Conservation (phyloP, 2,888 invertebrate genomes). For the Scaptomyza flava region DNA sequence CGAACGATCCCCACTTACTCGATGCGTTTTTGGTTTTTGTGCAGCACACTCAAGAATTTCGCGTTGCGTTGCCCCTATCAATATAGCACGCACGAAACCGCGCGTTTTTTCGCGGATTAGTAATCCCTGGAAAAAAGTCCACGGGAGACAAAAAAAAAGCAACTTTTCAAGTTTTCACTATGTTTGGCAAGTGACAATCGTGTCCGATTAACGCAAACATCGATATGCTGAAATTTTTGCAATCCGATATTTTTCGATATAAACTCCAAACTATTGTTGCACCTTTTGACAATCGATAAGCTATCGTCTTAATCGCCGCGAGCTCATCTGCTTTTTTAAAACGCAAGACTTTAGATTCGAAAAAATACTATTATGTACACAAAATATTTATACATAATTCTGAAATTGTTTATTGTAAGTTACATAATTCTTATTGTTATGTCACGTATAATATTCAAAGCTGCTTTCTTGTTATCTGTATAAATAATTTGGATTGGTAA, state of each 20-base stretch:
- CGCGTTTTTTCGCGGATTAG: conserved; percentile 65
- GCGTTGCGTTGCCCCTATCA: conserved; percentile 25
- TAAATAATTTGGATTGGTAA: conserved; percentile 52
- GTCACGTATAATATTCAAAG: conserved; percentile 68
- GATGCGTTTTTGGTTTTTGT: conserved; percentile 25
- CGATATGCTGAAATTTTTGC: conserved; percentile 19
- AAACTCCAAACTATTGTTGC: background rate
- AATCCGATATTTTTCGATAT: conserved; percentile 18
- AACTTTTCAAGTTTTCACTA: conserved; percentile 77
- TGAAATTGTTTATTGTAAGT: conserved; percentile 62
- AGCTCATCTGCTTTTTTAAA: conserved; percentile 22
- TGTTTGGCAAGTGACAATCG: conserved; percentile 59
- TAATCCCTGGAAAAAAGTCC: conserved; percentile 76
- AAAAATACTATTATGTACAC: background rate
- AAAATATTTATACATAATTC: conserved; percentile 12
- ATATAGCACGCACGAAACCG: conserved; percentile 47
- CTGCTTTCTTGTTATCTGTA: conserved; percentile 43
- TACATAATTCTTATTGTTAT: conserved; percentile 71
- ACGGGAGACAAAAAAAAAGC: conserved; percentile 70
- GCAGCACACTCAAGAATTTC: conserved; percentile 23
- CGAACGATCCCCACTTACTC: conserved; percentile 50
- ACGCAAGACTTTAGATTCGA: background rate
- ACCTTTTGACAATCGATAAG: conserved; percentile 13
- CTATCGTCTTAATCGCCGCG: background rate
- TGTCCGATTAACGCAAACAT: conserved; percentile 30